A percentile compares a stretch with the other conserved stretches of the same genome.
phyloP scores from a whole-genome alignment of 2,113 vertebrate genomes.

The Zapus hudsonius region DNA sequence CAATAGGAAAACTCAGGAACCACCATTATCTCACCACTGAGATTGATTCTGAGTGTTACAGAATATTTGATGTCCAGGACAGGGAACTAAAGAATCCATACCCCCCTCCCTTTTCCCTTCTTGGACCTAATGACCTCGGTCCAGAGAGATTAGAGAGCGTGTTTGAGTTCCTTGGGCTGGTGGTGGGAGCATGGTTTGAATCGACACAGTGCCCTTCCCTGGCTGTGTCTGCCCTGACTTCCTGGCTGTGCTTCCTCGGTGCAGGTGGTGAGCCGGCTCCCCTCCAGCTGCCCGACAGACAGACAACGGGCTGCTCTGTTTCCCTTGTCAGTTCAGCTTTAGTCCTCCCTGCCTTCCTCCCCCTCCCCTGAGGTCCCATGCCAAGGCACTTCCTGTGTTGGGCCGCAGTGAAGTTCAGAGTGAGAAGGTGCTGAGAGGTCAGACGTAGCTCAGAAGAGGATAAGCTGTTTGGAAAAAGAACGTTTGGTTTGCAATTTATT shows the following conservation, averaged over 20 bases:
- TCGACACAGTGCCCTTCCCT: not conserved
- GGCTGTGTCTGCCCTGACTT: conserved; percentile 4
- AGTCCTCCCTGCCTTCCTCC: conserved; percentile 71
- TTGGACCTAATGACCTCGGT: not conserved
- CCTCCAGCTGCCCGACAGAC: not conserved
- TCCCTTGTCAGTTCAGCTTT: conserved; percentile 78
- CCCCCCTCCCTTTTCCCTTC: not conserved
- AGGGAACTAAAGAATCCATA: not conserved
- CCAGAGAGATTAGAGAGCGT: not conserved
- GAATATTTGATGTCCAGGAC: not conserved
- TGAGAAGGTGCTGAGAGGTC: conserved; percentile 52
- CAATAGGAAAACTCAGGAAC: not conserved
- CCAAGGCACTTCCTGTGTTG: conserved; percentile 80
- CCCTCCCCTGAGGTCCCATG: conserved; percentile 68
- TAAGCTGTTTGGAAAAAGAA: conserved; percentile 30
- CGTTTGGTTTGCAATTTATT: conserved; percentile 48
- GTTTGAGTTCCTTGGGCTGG: not conserved
- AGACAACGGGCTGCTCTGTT: conserved; percentile 55
- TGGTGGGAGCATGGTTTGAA: not conserved
- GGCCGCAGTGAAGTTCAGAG: not conserved
- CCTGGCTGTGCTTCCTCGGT: not conserved
- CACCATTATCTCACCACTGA: not conserved
- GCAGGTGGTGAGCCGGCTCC: conserved; percentile 69
- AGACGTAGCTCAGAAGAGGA: conserved; percentile 52
- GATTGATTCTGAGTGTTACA: not conserved